Evolutionary conservation across 1,140 invertebrate species (phyloP), one percentile per base, ranked within the genome.

Genomic region (Leptinotarsa undecemlineata): DNA sequence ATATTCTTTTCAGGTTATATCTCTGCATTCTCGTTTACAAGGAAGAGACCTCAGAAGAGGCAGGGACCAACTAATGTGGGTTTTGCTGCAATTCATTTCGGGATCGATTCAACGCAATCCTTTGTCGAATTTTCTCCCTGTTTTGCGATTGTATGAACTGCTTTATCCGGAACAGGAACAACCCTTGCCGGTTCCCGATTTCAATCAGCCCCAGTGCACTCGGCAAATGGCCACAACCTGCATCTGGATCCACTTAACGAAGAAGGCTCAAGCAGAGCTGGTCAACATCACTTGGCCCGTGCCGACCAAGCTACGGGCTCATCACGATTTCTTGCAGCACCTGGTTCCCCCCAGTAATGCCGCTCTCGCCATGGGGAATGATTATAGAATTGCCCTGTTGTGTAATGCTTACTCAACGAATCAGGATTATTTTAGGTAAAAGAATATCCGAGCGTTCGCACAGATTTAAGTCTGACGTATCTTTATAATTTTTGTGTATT

Each of bases 51-150:
- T 77, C 48, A 42, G 76, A 47, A 72, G 71, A 48, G 71, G 68
- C 51, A 86, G 97, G 67, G 96, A 99, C 86, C 95, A 98, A 81
- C 85, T 99, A 1, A 98, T 98, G 96, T 99, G 97, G 97, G 94
- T 97, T 4, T 86, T 99, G n/a, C 85, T 99, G 8, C 97, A 98
- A 85, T 98, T 97, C 82, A 97, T 98, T 75, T 98, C 96, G 3
- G 96, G 96, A 64, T 97, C 95, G 82, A 98, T 98, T 82, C 96
- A 98, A 86, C 92, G 96, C 78, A 98, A 98, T 87, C 94, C 95
- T 1, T 84, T 97, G 23, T 91, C 91, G 5, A 96, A 96, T 83
- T 98, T 98, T 83, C 85, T 98, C 63, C 95, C 96, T 1, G 94
- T 98, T 48, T 90, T 98, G 72, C 94, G 95, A 85, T 87, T 98